A percentile compares a stretch with the other conserved stretches of the same genome.
Conservation (phyloP, 2,888 invertebrate species). For the Lasioglossum calceatum region DNA sequence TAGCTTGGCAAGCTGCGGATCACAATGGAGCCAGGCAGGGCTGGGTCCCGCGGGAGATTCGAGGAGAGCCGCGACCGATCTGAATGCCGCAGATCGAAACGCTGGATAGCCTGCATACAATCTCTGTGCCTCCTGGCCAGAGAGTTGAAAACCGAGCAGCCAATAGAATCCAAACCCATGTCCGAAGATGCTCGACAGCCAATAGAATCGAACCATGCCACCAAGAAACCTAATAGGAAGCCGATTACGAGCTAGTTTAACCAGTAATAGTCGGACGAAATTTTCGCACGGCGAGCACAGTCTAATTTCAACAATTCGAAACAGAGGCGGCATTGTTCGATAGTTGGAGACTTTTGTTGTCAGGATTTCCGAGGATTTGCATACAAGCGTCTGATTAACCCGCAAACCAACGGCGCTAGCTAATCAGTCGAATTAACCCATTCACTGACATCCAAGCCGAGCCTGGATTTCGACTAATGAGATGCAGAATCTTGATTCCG, state of each 20-base stretch:
- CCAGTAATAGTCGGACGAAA: background rate
- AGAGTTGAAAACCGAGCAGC: background rate
- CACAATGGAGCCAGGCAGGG: conserved; percentile 48
- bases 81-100: conserved; percentile 55
- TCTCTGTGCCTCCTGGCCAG: conserved; percentile 21
- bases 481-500: conserved; percentile 3
- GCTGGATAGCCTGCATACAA: conserved; percentile 44
- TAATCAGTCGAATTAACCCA: background rate
- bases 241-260: background rate
- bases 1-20: conserved; percentile 44
- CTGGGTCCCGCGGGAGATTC: conserved; percentile 35
- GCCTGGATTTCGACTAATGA: background rate
- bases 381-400: background rate
- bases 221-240: background rate
- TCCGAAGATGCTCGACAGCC: background rate
- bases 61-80: conserved; percentile 14
- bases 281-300: background rate
- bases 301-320: background rate
- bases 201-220: background rate
- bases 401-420: background rate
- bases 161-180: background rate
- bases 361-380: background rate
- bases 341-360: background rate
- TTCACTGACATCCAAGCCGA: background rate
- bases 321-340: background rate